Evolutionary conservation across 2,888 invertebrate genomes (phyloP), one percentile per base, ranked within the genome.

Genomic region (Helleia helle): DNA sequence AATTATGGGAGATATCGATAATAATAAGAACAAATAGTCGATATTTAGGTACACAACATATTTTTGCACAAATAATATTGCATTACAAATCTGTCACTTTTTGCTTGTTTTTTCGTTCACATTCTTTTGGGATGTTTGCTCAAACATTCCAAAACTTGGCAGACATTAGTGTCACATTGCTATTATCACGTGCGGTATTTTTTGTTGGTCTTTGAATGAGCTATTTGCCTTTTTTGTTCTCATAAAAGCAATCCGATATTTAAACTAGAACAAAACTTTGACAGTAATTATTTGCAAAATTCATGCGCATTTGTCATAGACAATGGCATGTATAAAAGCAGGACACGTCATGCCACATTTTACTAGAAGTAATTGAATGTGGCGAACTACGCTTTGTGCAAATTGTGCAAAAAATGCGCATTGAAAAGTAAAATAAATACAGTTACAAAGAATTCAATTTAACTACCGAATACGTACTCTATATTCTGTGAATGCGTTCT

Each of bases 81-180:
- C n/a, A 11, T 13, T 13, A 28, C 13, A 13, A 28, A 28, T 13
- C 12, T n/a, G n/a, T n/a, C 6, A 28, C 7, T 4, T 2, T 13
- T 27, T 5, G 7, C 3, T 2, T 13, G 26, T n/a, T n/a, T n/a
- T n/a, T n/a, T n/a, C n/a, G n/a, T n/a, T n/a, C n/a, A n/a, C n/a
- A n/a, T n/a, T n/a, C n/a, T n/a, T n/a, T n/a, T n/a, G n/a, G n/a
- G n/a, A n/a, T n/a, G n/a, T n/a, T n/a, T n/a, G n/a, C n/a, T n/a
- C n/a, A n/a, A n/a, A n/a, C n/a, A n/a, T n/a, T 18, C 49, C 48
- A 40, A 56, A 59, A 63, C 48, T 58, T 54, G 58, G 60, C 56
- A 56, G 53, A 59, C n/a, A 58, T 58, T 62, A 67, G 71, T 66
- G 64, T 74, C 66, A 62, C 65, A 63, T 70, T 68, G 61, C 61